These are phyloP conservation scores for Isurus oxyrinchus DNA, from an alignment of 2,113 vertebrate genomes.

Conservation along the genomic window DNA sequence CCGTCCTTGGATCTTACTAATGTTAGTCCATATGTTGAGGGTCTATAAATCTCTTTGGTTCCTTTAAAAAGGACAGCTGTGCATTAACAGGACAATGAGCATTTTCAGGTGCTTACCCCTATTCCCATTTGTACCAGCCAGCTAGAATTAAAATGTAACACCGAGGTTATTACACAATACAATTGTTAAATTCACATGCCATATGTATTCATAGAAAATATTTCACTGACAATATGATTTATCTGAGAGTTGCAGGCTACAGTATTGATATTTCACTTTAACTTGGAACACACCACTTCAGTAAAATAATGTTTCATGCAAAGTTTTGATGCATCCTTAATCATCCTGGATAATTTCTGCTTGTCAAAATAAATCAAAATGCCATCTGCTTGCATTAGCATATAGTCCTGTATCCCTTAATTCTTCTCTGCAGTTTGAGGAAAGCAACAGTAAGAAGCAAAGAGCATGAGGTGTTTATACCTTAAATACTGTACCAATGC, in stretches of 20 bases:
- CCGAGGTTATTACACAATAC: neutral
- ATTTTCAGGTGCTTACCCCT: neutral
- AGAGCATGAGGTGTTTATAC: neutral
- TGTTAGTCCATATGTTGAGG: no score
- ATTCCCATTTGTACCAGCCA: neutral
- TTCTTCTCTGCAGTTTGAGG: neutral
- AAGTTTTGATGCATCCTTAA: neutral
- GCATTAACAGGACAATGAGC: neutral
- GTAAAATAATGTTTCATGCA: neutral
- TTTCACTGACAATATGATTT: neutral
- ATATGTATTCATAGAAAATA: neutral
- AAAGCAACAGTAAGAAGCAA: neutral
- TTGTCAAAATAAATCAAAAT: conserved; percentile 24
- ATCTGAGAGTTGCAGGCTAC: neutral
- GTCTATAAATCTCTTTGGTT: neutral
- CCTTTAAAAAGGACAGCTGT: neutral
- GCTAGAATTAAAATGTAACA: neutral
- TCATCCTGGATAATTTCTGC: conserved; percentile 14
- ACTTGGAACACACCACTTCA: neutral
- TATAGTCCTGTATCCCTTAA: neutral
- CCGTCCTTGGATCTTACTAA: no score
- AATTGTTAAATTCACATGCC: neutral
- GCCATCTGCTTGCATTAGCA: neutral
- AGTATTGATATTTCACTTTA: neutral
- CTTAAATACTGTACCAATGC: neutral